These are phyloP conservation scores for Dugesia japonica DNA, from an alignment of 2,888 invertebrate species.

Conservation along the genomic window DNA sequence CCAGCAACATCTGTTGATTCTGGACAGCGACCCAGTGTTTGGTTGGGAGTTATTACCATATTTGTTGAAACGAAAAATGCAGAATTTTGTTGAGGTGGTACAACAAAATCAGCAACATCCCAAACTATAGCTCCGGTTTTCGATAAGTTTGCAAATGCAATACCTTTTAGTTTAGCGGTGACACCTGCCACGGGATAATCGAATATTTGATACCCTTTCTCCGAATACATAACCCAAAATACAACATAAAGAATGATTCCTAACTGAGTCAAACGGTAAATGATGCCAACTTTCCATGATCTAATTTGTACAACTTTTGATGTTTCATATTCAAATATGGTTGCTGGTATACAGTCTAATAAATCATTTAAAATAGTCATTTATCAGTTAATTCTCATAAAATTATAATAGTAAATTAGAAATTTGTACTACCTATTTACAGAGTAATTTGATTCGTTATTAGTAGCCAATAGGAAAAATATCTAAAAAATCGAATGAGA, in stretches of 20 bases:
- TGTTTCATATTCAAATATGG: slow-evolving; percentile 49
- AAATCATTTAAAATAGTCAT: not conserved
- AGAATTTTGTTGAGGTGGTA: slow-evolving; percentile 50
- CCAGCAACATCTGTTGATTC: slow-evolving; percentile 30
- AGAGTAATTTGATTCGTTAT: too few relatives aligned
- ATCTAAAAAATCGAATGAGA: too few relatives aligned
- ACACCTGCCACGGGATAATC: slow-evolving; percentile 48
- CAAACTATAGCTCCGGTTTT: slow-evolving; percentile 40
- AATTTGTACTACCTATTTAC: too few relatives aligned
- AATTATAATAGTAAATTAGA: too few relatives aligned
- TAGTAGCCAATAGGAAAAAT: too few relatives aligned
- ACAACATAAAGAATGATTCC: slow-evolving; percentile 48
- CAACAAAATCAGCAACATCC: slow-evolving; percentile 51
- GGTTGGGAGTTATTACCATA: slow-evolving; percentile 49
- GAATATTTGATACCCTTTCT: slow-evolving; percentile 51
- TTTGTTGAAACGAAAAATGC: slow-evolving; percentile 52
- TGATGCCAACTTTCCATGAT: slow-evolving; percentile 48
- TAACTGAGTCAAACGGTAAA: slow-evolving; percentile 48
- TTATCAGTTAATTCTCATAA: too few relatives aligned
- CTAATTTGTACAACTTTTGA: slow-evolving; percentile 50
- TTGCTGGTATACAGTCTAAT: slow-evolving; percentile 23
- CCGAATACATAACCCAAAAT: slow-evolving; percentile 49
- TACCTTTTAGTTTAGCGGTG: slow-evolving; percentile 51
- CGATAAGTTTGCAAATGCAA: slow-evolving; percentile 42
- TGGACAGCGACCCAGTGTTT: slow-evolving; percentile 45